Conservation (phyloP, 2,113 vertebrate species). For the Limnothrissa miodon region DNA sequence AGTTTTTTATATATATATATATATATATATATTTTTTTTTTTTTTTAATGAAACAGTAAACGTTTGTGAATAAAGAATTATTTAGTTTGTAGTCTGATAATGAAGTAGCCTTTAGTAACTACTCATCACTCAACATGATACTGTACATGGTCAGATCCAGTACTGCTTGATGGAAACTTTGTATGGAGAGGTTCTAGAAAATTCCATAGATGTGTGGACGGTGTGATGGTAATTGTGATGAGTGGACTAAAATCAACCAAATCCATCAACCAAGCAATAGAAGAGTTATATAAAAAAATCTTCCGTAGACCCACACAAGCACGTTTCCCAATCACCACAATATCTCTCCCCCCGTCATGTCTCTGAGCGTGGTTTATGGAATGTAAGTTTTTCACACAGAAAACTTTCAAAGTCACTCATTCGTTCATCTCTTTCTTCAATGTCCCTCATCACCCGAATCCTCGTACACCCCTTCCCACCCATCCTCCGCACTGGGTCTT, state of each 20-base stretch:
- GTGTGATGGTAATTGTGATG: background rate
- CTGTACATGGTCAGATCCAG: background rate
- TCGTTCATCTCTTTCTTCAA: background rate
- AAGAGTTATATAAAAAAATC: background rate
- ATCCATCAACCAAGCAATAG: background rate
- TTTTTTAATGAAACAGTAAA: background rate
- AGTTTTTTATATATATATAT: too few relatives aligned
- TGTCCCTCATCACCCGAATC: conserved; percentile 32
- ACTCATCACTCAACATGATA: background rate
- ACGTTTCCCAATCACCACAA: background rate
- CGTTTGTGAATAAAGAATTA: background rate
- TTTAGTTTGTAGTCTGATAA: background rate
- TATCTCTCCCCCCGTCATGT: background rate
- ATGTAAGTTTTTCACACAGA: conserved; percentile 10
- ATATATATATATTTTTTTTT: too few relatives aligned
- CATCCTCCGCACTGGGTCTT: conserved; percentile 5
- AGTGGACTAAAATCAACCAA: background rate
- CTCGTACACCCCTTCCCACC: conserved; percentile 41
- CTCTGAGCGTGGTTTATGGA: background rate
- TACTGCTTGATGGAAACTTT: background rate
- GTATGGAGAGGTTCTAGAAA: background rate
- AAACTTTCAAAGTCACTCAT: conserved; percentile 2
- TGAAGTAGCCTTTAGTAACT: background rate
- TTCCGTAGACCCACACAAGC: background rate
- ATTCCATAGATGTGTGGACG: background rate